These are phyloP conservation scores for Leucophenga varia DNA, from an alignment of 1,140 invertebrate species.

Conservation along the genomic window DNA sequence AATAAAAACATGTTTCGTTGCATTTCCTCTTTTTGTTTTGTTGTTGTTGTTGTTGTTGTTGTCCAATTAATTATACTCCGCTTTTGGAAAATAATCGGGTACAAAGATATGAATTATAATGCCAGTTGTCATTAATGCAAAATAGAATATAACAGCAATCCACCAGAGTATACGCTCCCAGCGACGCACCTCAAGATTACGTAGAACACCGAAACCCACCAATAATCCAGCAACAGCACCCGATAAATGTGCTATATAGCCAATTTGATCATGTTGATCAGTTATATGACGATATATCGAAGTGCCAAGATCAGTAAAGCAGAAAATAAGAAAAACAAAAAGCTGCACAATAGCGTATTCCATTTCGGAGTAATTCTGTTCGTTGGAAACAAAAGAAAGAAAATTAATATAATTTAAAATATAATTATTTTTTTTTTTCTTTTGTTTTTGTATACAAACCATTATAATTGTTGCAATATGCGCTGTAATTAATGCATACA, in stretches of 20 bases:
- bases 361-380: slow-evolving; percentile 90
- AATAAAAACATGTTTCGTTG: neutral
- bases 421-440: too few species aligned
- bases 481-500: slow-evolving; percentile 92
- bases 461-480: slow-evolving; percentile 94
- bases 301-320: slow-evolving; percentile 74
- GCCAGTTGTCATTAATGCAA: slow-evolving; percentile 73
- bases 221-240: slow-evolving; percentile 70
- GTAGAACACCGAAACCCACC: slow-evolving; percentile 86
- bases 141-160: slow-evolving; percentile 75
- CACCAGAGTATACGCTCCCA: slow-evolving; percentile 87
- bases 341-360: slow-evolving; percentile 81
- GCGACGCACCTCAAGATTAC: slow-evolving; percentile 82
- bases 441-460: too few species aligned
- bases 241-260: slow-evolving; percentile 80
- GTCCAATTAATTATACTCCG: slow-evolving; percentile 37
- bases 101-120: slow-evolving; percentile 76
- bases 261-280: slow-evolving; percentile 69
- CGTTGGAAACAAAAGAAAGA: slow-evolving; percentile 1
- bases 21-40: neutral
- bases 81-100: slow-evolving; percentile 60
- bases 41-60: neutral
- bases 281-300: slow-evolving; percentile 77
- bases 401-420: slow-evolving; percentile 13
- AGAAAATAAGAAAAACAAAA: slow-evolving; percentile 74